Percentiles rank a stretch among this genome's conserved stretches.
These are phyloP conservation scores for Fragum whitleyi DNA, from an alignment of 2,888 invertebrate genomes.

Conservation along the genomic window DNA sequence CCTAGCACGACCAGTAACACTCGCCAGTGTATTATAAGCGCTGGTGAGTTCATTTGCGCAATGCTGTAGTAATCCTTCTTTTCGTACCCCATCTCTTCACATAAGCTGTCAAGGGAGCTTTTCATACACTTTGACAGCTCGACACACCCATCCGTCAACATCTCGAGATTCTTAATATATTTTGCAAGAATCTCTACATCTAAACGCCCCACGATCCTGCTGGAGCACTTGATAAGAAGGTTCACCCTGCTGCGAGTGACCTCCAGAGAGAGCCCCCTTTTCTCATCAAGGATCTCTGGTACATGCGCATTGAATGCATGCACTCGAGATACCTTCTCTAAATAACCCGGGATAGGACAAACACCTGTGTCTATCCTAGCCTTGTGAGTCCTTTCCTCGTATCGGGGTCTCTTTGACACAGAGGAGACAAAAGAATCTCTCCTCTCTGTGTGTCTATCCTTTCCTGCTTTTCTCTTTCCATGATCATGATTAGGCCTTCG, in stretches of 20 bases:
- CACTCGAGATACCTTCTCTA: neutral
- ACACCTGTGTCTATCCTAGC: no score
- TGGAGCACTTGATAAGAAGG: neutral
- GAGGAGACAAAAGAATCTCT: no score
- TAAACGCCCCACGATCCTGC: constrained; percentile 6
- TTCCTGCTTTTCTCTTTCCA: no score
- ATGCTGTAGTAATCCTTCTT: neutral
- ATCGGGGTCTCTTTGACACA: no score
- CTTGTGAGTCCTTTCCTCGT: no score
- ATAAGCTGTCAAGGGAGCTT: no score
- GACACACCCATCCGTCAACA: neutral
- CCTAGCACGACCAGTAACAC: no score
- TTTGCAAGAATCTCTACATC: neutral
- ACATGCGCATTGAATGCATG: neutral
- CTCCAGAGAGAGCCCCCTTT: no score
- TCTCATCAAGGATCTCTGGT: neutral
- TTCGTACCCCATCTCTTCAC: neutral
- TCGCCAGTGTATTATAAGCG: neutral
- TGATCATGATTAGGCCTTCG: neutral
- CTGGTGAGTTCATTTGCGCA: neutral
- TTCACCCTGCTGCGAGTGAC: constrained; percentile 9
- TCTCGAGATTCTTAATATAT: neutral
- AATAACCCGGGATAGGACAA: neutral
- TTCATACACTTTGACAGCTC: no score
- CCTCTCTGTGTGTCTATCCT: neutral